These are phyloP conservation scores for Nanorana parkeri DNA, from an alignment of 2,113 vertebrate species.

Conservation along the genomic window DNA sequence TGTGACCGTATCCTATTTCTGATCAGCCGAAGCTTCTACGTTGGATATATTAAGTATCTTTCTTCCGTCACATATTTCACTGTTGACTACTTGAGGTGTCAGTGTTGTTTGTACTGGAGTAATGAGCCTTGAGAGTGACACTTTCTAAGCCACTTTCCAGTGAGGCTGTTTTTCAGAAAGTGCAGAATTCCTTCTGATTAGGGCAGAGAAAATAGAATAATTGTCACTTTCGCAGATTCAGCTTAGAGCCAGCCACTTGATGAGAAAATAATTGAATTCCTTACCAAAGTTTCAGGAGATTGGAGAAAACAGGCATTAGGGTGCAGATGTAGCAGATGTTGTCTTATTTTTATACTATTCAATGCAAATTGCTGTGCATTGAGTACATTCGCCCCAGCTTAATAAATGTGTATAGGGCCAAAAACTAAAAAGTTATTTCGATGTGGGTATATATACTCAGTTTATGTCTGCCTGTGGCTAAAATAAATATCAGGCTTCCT, in stretches of 20 bases:
- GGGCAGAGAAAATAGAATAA: conserved; percentile 39
- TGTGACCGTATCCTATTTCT: conserved; percentile 7
- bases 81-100: conserved; percentile 32
- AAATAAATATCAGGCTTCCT: too few species aligned
- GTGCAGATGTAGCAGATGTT: conserved; percentile 3
- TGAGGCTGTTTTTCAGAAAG: conserved; percentile 9
- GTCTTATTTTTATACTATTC: not conserved
- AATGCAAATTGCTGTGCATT: not conserved
- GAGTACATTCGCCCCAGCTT: too few species aligned
- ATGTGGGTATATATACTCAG: too few species aligned
- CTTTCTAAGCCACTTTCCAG: conserved; percentile 32
- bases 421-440: too few species aligned
- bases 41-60: conserved; percentile 43
- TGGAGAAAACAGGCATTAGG: conserved; percentile 6
- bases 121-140: conserved; percentile 41
- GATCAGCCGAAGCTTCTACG: not conserved
- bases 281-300: conserved; percentile 4
- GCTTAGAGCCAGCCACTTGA: conserved; percentile 10
- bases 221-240: conserved; percentile 21
- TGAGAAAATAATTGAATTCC: conserved; percentile 39
- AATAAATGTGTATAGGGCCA: too few species aligned
- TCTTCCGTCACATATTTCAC: conserved; percentile 25
- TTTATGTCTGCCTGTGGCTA: too few species aligned
- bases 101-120: conserved; percentile 38
- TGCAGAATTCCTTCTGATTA: conserved; percentile 33